Conservation (phyloP, 1,140 invertebrate genomes). For the Archivesica marissinica region DNA sequence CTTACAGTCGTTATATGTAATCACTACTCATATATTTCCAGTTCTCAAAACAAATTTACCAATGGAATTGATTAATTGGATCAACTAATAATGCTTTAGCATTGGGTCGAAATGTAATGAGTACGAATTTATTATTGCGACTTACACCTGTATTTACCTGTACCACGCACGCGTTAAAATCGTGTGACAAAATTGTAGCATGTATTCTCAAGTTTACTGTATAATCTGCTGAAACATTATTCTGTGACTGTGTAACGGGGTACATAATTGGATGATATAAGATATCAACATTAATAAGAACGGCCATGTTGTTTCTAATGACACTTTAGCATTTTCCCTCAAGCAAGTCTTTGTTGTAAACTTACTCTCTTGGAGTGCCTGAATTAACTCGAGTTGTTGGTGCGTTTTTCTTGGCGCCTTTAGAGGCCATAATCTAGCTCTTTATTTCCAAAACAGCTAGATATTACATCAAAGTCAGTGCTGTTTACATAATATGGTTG, state of each 20-base stretch:
- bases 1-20: too few relatives aligned
- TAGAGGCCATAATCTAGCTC: constrained; percentile 73
- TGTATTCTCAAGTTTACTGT: too few relatives aligned
- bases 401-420: constrained; percentile 75
- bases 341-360: constrained; percentile 4
- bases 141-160: too few relatives aligned
- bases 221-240: too few relatives aligned
- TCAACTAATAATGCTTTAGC: too few relatives aligned
- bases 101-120: constrained; percentile 4
- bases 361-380: constrained; percentile 81
- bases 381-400: constrained; percentile 74
- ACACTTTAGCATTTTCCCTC: constrained; percentile 63
- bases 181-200: too few relatives aligned
- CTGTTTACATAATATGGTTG: constrained; percentile 57
- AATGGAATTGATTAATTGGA: too few relatives aligned
- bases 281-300: background rate
- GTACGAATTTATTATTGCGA: background rate
- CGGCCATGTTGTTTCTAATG: constrained; percentile 82
- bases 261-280: too few relatives aligned
- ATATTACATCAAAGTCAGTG: background rate
- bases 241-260: too few relatives aligned
- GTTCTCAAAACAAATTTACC: too few relatives aligned
- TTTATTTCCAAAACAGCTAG: constrained; percentile 8
- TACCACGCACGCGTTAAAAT: too few relatives aligned
- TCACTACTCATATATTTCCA: too few relatives aligned